phyloP scores from a whole-genome alignment of 2,797 vertebrate genomes.

The Anas bernieri region DNA sequence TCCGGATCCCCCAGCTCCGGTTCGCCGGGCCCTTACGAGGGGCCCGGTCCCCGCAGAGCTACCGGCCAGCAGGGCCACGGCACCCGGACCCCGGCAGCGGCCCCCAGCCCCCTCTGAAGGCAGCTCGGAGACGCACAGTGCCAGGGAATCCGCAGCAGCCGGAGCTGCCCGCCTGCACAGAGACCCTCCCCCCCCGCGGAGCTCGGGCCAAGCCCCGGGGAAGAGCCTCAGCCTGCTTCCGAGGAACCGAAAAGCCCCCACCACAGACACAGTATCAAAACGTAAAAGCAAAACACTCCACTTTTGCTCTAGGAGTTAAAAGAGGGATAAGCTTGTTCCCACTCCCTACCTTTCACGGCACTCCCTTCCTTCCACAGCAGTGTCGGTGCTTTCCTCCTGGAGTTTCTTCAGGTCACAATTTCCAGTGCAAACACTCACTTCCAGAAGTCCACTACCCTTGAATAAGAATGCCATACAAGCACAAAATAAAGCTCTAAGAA shows the following conservation, averaged over 20 bases:
- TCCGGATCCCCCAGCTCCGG: accelerated
- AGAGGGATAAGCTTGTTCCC: accelerated
- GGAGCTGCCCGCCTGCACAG: no score
- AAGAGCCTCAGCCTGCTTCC: accelerated
- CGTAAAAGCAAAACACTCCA: neutral
- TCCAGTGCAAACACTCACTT: constrained; percentile 21
- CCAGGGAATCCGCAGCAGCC: no score
- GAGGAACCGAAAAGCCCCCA: accelerated
- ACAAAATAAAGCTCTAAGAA: neutral
- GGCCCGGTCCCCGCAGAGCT: neutral
- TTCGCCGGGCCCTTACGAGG: accelerated
- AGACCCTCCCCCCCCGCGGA: neutral
- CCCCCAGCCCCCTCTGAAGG: no score
- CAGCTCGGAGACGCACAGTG: accelerated
- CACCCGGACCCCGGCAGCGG: no score
- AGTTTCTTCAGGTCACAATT: constrained; percentile 16
- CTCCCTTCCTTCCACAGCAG: no score
- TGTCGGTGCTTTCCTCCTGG: neutral
- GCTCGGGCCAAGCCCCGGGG: neutral
- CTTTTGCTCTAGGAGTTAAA: neutral
- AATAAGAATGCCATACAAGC: neutral
- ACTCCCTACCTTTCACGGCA: no score
- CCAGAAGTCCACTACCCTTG: neutral
- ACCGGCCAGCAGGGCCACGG: accelerated
- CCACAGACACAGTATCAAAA: accelerated